These are phyloP conservation scores for Drosophila pseudotakahashii DNA, from an alignment of 2,888 invertebrate species.

Conservation along the genomic window DNA sequence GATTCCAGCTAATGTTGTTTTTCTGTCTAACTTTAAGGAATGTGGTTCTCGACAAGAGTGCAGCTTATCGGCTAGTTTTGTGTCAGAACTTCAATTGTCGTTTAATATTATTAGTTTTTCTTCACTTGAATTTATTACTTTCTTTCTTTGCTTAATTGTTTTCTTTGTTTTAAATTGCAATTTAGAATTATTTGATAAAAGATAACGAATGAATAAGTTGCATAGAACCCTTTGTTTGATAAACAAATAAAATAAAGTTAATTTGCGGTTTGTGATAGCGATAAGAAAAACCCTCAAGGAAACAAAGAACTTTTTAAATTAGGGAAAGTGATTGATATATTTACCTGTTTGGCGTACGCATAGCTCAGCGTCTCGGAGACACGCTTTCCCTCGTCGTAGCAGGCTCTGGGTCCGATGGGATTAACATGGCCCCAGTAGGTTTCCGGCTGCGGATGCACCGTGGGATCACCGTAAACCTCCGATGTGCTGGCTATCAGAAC, in stretches of 20 bases:
- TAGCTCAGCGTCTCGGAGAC: conserved; percentile 97
- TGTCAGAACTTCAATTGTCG: too few species aligned
- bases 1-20: conserved; percentile 7
- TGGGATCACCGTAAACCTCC: conserved; percentile 99
- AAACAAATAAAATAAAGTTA: background rate
- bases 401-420: conserved; percentile 98
- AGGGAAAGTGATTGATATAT: conserved; percentile 12
- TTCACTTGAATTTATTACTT: too few species aligned
- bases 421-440: conserved; percentile 99
- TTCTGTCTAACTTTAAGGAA: background rate
- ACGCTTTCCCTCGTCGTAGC: conserved; percentile 99
- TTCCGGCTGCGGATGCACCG: conserved; percentile 98
- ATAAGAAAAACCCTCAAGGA: background rate
- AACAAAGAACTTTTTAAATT: background rate
- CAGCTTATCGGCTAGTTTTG: too few species aligned
- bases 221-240: background rate
- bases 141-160: background rate
- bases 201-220: background rate
- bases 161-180: background rate
- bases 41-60: background rate
- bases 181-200: background rate
- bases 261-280: background rate
- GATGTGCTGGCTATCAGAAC: conserved; percentile 98
- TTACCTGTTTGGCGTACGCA: conserved; percentile 95
- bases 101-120: too few species aligned